phyloP scores from a whole-genome alignment of 2,113 vertebrate species.

The Oceanites oceanicus region DNA sequence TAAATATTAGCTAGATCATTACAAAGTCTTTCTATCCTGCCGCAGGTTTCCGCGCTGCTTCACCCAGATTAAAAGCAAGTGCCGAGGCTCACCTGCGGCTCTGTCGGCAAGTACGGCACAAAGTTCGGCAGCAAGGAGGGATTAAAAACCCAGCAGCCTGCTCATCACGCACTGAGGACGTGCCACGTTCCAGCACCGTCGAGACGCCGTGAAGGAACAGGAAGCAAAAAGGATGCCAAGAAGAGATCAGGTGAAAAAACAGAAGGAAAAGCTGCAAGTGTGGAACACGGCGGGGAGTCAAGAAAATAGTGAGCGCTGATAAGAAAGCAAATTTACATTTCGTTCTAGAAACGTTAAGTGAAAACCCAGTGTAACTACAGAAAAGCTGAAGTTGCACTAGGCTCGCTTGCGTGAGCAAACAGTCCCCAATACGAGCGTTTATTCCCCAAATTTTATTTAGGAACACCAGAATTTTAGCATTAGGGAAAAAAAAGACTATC shows the following conservation, averaged over 20 bases:
- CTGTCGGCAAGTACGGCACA: not conserved
- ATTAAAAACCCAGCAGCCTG: not conserved
- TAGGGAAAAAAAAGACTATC: too few relatives aligned
- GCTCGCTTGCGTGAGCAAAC: accelerated
- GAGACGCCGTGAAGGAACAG: not conserved
- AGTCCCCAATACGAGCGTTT: accelerated
- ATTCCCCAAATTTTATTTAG: not conserved
- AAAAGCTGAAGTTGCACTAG: not conserved
- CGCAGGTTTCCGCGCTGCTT: accelerated
- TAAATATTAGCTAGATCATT: not conserved
- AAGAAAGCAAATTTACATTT: not conserved
- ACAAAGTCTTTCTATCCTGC: not conserved
- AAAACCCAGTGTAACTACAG: not conserved
- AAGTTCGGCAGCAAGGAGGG: not conserved
- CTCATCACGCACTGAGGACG: not conserved
- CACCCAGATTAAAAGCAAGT: not conserved
- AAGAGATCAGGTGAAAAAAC: not conserved
- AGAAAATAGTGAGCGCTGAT: accelerated
- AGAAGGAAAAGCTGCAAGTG: not conserved
- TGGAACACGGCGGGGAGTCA: accelerated
- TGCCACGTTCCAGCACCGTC: accelerated
- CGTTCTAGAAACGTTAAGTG: accelerated
- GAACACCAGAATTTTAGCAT: not conserved
- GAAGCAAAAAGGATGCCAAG: not conserved
- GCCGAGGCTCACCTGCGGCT: not conserved